Base-by-base conservation (phyloP, 2,113 vertebrate species). In the Anser brachyrhynchus region DNA sequence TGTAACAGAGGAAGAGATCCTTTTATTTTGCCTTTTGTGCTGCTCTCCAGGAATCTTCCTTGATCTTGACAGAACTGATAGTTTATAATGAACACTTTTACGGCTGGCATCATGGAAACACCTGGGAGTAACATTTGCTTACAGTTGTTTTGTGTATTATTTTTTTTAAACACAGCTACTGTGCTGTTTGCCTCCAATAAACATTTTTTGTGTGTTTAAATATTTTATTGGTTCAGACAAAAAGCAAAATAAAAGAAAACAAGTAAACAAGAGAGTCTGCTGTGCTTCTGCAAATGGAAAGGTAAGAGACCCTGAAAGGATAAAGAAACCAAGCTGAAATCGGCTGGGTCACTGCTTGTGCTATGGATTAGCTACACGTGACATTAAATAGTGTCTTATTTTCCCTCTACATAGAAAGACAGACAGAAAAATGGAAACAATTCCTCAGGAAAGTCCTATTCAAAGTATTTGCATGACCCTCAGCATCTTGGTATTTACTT, bases 21-120 rank as follows among this genome's bases (percentile, higher is more conserved):
- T 97, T 97, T 97, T 80, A 96, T 94, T 95, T 90, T 96, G 46
- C 71, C 37, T 95, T 96, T 95, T 96, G 80, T 92, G 64, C 73
- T 72, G n/a, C 62, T 95, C 96, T 92, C 96, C 93, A 90, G 95
- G 93, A 96, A 94, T 93, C 95, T 89, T 59, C 79, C 95, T 97
- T 97, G 92, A 96, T 97, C 95, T 95, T 87, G 89, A 92, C 92
- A 97, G 94, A 97, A 93, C 73, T 90, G 85, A 86, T 95, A 87
- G 85, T 94, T 96, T 95, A 95, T 97, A 97, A 97, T 92, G 93
- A 97, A 97, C 83, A 96, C 75, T 93, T 87, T 96, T 83, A 96
- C 67, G 84, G 67, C 59, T 96, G 84, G 73, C 94, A 94, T 95
- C 87, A 95, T 89, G 94, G 70, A 96, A 96, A 83, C 95, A 96